Percentiles rank a stretch among this genome's conserved stretches.
phyloP scores from a whole-genome alignment of 2,797 vertebrate species.

The Myotis daubentonii region DNA sequence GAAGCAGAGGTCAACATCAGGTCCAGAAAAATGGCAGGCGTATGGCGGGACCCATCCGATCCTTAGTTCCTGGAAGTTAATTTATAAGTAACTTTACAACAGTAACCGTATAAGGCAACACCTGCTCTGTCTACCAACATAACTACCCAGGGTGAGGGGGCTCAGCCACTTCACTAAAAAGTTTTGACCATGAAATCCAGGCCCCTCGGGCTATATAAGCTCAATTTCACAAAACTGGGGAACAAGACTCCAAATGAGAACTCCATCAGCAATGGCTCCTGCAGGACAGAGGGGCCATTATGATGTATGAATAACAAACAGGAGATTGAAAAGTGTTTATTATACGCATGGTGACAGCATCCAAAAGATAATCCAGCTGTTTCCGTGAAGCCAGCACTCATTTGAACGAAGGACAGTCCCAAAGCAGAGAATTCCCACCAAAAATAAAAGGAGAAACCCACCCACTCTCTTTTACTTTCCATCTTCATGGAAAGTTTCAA shows the following conservation, averaged over 20 bases:
- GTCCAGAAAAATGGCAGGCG: not conserved
- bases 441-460: constrained; percentile 62
- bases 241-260: not conserved
- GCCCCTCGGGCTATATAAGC: not conserved
- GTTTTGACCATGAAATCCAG: not conserved
- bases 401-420: not conserved
- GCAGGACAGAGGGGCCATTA: not conserved
- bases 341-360: not conserved
- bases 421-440: constrained; percentile 66
- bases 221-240: not conserved
- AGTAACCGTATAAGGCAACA: not conserved
- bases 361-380: not conserved
- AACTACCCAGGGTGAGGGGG: not conserved
- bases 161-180: not conserved
- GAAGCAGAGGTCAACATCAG: not conserved
- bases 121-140: not conserved
- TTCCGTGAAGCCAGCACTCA: not conserved
- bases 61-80: not conserved
- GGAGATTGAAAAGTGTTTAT: not conserved
- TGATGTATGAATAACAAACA: not conserved
- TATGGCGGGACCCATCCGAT: not conserved
- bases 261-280: not conserved
- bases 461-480: constrained; percentile 58
- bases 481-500: constrained; percentile 62
- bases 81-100: not conserved